Evolutionary conservation across 2,888 invertebrate species (phyloP).

Genomic region (Steinernema scapterisci): DNA sequence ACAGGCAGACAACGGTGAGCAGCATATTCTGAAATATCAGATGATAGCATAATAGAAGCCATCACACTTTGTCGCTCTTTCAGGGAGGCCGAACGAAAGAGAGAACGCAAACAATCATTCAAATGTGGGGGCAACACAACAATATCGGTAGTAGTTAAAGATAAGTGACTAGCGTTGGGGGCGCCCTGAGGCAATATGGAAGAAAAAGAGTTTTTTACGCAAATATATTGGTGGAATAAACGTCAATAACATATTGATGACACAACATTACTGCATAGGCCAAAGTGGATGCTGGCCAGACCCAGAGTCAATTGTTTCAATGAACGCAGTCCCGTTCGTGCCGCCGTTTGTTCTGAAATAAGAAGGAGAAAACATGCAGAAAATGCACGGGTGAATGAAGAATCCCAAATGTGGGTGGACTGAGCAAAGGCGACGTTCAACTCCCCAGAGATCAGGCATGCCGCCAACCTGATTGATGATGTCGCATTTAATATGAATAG

Average conservation of each 20-base stretch:
- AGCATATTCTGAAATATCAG: not conserved
- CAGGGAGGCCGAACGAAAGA: not conserved
- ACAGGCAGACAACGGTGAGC: not conserved
- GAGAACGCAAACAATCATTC: conserved; percentile 21
- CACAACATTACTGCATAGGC: not conserved
- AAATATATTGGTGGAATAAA: conserved; percentile 8
- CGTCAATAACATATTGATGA: conserved; percentile 12
- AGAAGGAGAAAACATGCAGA: conserved; percentile 9
- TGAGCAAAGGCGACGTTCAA: not conserved
- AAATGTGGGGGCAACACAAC: conserved; percentile 18
- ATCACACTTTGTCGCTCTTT: not conserved
- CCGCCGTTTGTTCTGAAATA: not conserved
- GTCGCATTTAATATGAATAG: conserved; percentile 26
- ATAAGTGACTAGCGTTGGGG: not conserved
- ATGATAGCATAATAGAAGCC: not conserved
- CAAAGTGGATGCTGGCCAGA: too few species aligned
- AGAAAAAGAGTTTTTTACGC: conserved; percentile 5
- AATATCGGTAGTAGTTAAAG: conserved; percentile 17
- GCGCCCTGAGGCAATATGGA: not conserved
- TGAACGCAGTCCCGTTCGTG: not conserved
- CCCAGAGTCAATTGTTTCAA: too few species aligned
- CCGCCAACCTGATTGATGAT: conserved; percentile 25
- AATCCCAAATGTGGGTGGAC: not conserved
- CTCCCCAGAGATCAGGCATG: not conserved
- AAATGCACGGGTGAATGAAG: not conserved